Base-by-base conservation (phyloP, 1,140 invertebrate genomes). In the Physella acuta region DNA sequence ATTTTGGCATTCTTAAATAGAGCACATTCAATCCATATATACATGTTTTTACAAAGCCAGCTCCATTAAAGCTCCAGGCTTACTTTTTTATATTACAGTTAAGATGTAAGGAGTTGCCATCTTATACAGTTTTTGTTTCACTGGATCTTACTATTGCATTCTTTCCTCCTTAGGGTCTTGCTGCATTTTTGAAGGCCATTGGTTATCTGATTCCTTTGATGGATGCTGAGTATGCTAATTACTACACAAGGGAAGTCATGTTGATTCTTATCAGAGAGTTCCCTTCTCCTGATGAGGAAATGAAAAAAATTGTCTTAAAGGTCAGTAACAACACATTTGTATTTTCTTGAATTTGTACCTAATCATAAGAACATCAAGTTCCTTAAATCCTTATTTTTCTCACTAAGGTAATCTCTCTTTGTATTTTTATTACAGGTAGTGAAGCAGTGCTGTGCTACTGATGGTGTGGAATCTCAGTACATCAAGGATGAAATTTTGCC, bases 291-390 rank as follows among this genome's bases (percentile, higher is more conserved):
- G 98, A 99, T 86, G 98, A 99, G 86, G 98, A 99, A 89, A 99
- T 99, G 98, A 99, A 99, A 83, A 99, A 99, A 83, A 99, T 99
- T 87, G 98, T 99, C 0, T 88, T 99, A 49, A 99, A 99, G 88
- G 93, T 92, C 82, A 79, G 78, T 44, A 26, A 8, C 14, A 14
- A n/a, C n/a, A n/a, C n/a, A n/a, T n/a, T n/a, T n/a, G n/a, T n/a
- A n/a, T n/a, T n/a, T n/a, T n/a, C n/a, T n/a, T n/a, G n/a, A n/a
- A n/a, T n/a, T n/a, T n/a, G n/a, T n/a, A n/a, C n/a, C n/a, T n/a
- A n/a, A n/a, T n/a, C n/a, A n/a, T n/a, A n/a, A n/a, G n/a, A n/a
- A n/a, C n/a, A n/a, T n/a, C n/a, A n/a, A n/a, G n/a, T n/a, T n/a
- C n/a, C n/a, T n/a, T n/a, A n/a, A n/a, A n/a, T n/a, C n/a, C n/a